Percentiles rank a stretch among this genome's conserved stretches.
phyloP scores from a whole-genome alignment of 1,140 invertebrate genomes.

The Cryptotermes secundus region DNA sequence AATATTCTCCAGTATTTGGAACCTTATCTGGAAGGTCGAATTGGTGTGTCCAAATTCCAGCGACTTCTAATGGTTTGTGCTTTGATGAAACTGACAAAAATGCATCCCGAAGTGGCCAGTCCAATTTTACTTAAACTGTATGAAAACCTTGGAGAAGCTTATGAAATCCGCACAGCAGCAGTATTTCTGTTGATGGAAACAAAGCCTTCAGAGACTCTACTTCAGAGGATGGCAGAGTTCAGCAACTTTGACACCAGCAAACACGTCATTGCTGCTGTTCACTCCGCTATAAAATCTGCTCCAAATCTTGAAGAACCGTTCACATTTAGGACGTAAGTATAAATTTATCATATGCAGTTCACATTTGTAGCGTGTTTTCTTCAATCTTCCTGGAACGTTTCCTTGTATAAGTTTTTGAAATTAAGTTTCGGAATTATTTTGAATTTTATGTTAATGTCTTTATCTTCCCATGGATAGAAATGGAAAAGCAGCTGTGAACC shows the following conservation, averaged over 20 bases:
- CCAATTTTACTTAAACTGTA: conserved; percentile 65
- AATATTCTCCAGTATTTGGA: conserved; percentile 59
- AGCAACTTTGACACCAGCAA: conserved; percentile 61
- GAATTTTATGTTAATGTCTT: conserved; percentile 38
- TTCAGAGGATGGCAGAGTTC: conserved; percentile 66
- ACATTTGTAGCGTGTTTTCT: background rate
- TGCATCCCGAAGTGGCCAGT: conserved; percentile 53
- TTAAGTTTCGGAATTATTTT: conserved; percentile 36
- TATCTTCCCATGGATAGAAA: conserved; percentile 51
- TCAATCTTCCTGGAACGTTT: background rate
- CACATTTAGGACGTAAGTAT: conserved; percentile 39
- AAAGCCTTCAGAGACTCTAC: conserved; percentile 58
- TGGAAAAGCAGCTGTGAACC: conserved; percentile 53
- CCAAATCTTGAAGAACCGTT: conserved; percentile 45
- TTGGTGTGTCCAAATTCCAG: conserved; percentile 55
- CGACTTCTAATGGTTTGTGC: conserved; percentile 59
- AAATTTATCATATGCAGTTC: background rate
- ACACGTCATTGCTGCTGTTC: conserved; percentile 62
- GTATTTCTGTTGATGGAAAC: conserved; percentile 58
- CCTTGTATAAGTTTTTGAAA: no score
- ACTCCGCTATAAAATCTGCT: conserved; percentile 55
- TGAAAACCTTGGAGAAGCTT: conserved; percentile 59
- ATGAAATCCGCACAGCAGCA: conserved; percentile 64
- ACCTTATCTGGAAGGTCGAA: conserved; percentile 64
- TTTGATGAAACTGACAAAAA: conserved; percentile 51